Evolutionary conservation across 2,113 vertebrate genomes (phyloP), one percentile per base, ranked within the genome.

Genomic region (Apistogramma diplotaenia): DNA sequence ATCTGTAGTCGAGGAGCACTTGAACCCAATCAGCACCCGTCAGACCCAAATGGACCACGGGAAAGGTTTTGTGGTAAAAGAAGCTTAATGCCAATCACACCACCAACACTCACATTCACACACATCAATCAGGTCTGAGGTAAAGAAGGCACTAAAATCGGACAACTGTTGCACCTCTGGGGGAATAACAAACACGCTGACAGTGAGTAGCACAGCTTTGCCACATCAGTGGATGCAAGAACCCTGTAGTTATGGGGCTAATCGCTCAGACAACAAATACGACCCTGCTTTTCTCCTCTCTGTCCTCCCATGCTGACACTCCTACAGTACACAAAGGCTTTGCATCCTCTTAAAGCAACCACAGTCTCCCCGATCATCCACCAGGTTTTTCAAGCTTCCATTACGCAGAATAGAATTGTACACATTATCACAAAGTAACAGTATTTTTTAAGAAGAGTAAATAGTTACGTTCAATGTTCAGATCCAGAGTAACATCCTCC

Each of bases 21-120:
- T 93, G 92, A 93, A 92, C 91, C 91, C 91, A 92, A 93, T 94
- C 91, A 89, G 76, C 76, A 87, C 35, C 87, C 18, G 81, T 91
- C 91, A 91, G 89, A 83, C 81, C 80, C 79, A 91, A 92, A 92
- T 91, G 88, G 92, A 91, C 90, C 92, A 84, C 80, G 81, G 75
- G 79, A 88, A 83, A 67, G 60, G 73, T 80, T 83, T 67, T 71
- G 80, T 61, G 78, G 77, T 27, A 76, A 82, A 89, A 55, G 78
- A 85, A 84, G 90, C 81, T 82, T 85, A 81, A 89, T 78, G 88
- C 88, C 87, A 92, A 89, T 89, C 87, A 87, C 79, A 59, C 11
- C 76, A 81, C 65, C 65, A 89, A 89, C 59, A 77, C 56, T 85
- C 58, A 77, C 54, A 83, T 80, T 82, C 79, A 74, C 62, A 82